Percentiles rank a stretch among this genome's conserved stretches.
Evolutionary conservation across 2,113 vertebrate genomes (phyloP).

Genomic region (Craseonycteris thonglongyai): DNA sequence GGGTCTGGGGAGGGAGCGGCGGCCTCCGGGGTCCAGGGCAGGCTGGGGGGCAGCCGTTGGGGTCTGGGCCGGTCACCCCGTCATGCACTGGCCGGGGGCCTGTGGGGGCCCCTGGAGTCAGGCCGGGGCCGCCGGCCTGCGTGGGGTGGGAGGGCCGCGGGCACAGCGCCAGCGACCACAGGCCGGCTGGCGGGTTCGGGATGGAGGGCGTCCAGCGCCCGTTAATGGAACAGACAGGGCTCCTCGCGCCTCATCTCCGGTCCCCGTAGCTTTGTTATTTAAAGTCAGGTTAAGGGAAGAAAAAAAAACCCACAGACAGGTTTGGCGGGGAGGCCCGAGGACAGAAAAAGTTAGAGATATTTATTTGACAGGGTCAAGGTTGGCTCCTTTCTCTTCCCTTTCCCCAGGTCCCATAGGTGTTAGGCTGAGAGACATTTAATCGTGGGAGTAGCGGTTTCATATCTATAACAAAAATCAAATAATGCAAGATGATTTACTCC

Average conservation of each 20-base stretch:
- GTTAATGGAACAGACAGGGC: constrained; percentile 78
- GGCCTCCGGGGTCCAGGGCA: not conserved
- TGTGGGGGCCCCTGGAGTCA: not conserved
- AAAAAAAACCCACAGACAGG: constrained; percentile 86
- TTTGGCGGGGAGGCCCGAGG: constrained; percentile 89
- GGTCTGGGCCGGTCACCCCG: not conserved
- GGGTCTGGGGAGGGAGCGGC: not conserved
- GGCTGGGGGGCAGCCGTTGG: not conserved
- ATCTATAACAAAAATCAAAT: constrained; percentile 99
- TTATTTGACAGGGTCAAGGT: constrained; percentile 98
- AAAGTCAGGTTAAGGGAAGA: constrained; percentile 83
- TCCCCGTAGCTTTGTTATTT: constrained; percentile 91
- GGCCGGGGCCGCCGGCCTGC: not conserved
- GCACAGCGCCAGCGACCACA: constrained; percentile 74
- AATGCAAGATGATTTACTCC: constrained; percentile 99
- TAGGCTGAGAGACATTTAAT: constrained; percentile 99
- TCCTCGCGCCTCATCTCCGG: constrained; percentile 81
- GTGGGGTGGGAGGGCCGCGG: not conserved
- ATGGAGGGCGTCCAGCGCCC: constrained; percentile 78
- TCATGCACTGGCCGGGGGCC: accelerated
- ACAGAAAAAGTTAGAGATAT: constrained; percentile 97
- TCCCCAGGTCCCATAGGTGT: constrained; percentile 97
- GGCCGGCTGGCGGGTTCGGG: constrained; percentile 81
- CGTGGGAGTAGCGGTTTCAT: constrained; percentile 99
- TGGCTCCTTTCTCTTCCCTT: constrained; percentile 92